Evolutionary conservation across 1,140 invertebrate genomes (phyloP), one percentile per base, ranked within the genome.

Genomic region (Drosophila lini): DNA sequence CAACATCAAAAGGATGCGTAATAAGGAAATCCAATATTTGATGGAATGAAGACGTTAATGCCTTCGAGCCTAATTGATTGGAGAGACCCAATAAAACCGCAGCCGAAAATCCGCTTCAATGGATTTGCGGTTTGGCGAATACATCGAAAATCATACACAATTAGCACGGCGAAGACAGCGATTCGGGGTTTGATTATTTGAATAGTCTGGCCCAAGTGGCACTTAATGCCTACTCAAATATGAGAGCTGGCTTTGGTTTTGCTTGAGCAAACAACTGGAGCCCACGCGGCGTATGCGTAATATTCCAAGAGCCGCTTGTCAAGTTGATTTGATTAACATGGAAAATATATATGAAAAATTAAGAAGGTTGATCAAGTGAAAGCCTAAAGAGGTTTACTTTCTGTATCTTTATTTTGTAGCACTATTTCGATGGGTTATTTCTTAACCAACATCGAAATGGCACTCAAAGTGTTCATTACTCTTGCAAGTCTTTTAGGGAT

Each of bases 151-250:
- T 64, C 41, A 44, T 16, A 34, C 34, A 41, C 22, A 71, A 71
- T 71, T 71, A 71, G 52, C 36, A 32, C 16, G 6, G 34, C 9
- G 7, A 36, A 48, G 22, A 38, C 16, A n/a, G 48, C 19, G 38
- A 45, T 65, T 76, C 63, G 16, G 36, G 31, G 31, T 70, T 60
- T 25, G 38, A 32, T 50, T 61, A 67, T 69, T 69, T 65, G 58
- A 28, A 41, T 48, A 45, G 74, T 41, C 44, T 31, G 42, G 13
- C 4, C 15, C 41, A 36, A 71, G 36, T 38, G 53, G 67, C 56
- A 45, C 38, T 69, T 70, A 70, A 80, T 76, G 73, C 53, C 60
- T 82, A 69, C 69, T 80, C 71, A 80, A 81, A 80, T 77, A 80
- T 47, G 48, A 64, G 62, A 55, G 52, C 52, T 5, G 19, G 7